Evolutionary conservation across 2,113 vertebrate species (phyloP).

Genomic region (Anoura caudifer): DNA sequence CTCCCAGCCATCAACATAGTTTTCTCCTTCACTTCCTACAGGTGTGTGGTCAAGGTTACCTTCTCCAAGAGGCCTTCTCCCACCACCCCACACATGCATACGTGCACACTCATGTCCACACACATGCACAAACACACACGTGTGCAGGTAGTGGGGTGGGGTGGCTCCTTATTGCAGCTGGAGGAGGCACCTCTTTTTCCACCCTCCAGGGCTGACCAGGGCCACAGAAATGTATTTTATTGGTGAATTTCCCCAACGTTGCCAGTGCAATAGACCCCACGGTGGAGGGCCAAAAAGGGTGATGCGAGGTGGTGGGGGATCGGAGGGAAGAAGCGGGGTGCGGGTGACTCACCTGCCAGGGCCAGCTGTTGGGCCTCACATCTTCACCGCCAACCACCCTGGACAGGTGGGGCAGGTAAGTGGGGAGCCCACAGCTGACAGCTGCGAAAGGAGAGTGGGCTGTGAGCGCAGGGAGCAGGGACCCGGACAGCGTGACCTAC

Average conservation of each 20-base stretch:
- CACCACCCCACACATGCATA: not conserved
- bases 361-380: conserved; percentile 76
- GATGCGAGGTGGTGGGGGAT: accelerated
- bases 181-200: not conserved
- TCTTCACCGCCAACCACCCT: conserved; percentile 75
- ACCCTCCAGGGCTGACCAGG: not conserved
- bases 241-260: not conserved
- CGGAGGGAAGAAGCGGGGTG: not conserved
- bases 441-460: conserved; percentile 43
- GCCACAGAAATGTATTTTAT: not conserved
- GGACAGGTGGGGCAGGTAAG: not conserved
- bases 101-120: not conserved
- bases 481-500: accelerated
- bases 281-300: not conserved
- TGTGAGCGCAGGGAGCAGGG: not conserved
- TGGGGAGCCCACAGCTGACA: conserved; percentile 65
- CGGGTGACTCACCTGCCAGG: conserved; percentile 79
- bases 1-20: not conserved
- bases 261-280: not conserved
- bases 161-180: not conserved
- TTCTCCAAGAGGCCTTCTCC: not conserved
- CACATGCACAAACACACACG: too few species aligned
- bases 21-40: not conserved
- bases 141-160: not conserved
- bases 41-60: not conserved